These are phyloP conservation scores for Solenopsis fugax DNA, from an alignment of 1,140 invertebrate genomes.

Conservation along the genomic window DNA sequence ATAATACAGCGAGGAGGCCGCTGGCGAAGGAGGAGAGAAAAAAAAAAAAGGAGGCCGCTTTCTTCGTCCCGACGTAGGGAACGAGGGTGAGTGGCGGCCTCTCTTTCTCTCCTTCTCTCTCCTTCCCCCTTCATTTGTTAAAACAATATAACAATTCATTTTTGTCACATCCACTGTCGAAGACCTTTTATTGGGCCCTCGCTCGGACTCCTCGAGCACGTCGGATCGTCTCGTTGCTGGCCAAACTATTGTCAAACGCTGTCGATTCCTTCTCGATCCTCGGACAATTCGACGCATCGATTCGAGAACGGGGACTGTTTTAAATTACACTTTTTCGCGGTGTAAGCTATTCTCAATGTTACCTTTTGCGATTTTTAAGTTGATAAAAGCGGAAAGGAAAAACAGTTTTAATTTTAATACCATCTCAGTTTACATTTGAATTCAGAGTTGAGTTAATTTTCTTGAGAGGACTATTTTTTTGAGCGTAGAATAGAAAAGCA, in stretches of 20 bases:
- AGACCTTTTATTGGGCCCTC: constrained; percentile 79
- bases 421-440: background rate
- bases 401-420: background rate
- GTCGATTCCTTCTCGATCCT: constrained; percentile 12
- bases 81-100: constrained; percentile 70
- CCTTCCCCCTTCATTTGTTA: constrained; percentile 83
- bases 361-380: background rate
- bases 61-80: constrained; percentile 46
- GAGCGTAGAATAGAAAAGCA: background rate
- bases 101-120: constrained; percentile 3
- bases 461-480: background rate
- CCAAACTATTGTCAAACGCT: constrained; percentile 76
- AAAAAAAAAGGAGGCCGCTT: constrained; percentile 53
- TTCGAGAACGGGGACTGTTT: background rate
- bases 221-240: constrained; percentile 70
- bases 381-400: background rate
- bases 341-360: background rate
- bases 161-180: constrained; percentile 84
- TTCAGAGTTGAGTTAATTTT: background rate
- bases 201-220: constrained; percentile 28
- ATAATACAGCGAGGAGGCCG: constrained; percentile 77
- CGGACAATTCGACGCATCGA: constrained; percentile 22
- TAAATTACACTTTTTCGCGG: background rate
- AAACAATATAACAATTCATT: constrained; percentile 86
- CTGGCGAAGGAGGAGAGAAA: constrained; percentile 68